Conservation (phyloP, 2,797 vertebrate species). For the Fundulus diaphanus region DNA sequence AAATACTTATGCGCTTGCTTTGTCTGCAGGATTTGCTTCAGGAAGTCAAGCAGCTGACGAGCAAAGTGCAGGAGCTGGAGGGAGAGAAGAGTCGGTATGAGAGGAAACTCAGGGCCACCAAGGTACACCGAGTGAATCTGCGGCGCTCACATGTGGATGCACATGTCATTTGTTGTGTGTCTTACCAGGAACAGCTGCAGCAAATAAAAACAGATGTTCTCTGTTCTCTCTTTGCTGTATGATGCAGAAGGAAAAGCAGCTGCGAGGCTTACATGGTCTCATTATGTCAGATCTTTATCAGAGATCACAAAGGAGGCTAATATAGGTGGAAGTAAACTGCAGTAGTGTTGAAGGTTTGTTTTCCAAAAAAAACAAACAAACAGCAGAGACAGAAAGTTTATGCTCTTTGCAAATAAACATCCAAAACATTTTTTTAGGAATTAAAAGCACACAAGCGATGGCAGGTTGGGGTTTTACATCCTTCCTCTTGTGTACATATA, state of each 20-base stretch:
- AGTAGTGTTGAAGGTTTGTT: not conserved
- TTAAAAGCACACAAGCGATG: not conserved
- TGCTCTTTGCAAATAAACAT: not conserved
- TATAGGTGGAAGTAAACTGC: not conserved
- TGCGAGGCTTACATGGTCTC: not conserved
- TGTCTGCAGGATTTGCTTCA: conserved; percentile 85
- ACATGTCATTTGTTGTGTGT: not conserved
- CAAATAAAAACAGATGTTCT: not conserved
- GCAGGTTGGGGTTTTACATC: not conserved
- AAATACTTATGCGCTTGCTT: conserved; percentile 18
- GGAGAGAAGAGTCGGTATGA: conserved; percentile 92
- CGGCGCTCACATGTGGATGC: not conserved
- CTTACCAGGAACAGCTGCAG: not conserved
- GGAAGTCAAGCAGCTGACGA: conserved; percentile 89
- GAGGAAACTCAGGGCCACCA: conserved; percentile 92
- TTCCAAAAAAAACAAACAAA: not conserved
- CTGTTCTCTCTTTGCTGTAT: not conserved
- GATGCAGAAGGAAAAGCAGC: not conserved
- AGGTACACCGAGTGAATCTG: conserved; percentile 80
- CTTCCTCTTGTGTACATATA: not conserved
- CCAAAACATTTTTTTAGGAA: not conserved
- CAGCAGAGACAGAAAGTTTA: not conserved
- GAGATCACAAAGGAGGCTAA: not conserved
- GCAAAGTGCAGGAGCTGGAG: conserved; percentile 93
- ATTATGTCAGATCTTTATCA: conserved; percentile 7